Evolutionary conservation across 2,888 invertebrate species (phyloP).

Genomic region (Strigamia maritima): DNA sequence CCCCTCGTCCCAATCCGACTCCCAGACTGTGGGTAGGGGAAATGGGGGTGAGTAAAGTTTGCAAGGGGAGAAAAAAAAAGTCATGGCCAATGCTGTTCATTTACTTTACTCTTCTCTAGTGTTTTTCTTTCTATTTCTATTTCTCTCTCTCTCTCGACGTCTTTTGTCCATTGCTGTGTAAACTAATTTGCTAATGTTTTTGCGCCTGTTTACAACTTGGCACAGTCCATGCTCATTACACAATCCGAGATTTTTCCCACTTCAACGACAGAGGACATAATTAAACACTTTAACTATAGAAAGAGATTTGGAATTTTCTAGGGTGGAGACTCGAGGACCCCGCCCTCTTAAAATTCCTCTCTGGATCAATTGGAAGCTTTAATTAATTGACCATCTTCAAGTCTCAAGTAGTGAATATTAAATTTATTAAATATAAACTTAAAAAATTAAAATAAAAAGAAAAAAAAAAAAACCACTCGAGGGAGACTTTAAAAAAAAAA

Average conservation of each 20-base stretch:
- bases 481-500: neutral
- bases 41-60: neutral
- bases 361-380: neutral
- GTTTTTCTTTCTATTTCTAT: too few relatives aligned
- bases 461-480: neutral
- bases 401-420: neutral
- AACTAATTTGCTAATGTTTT: neutral
- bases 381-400: neutral
- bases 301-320: neutral
- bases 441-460: neutral
- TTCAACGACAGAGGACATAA: neutral
- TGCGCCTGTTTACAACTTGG: neutral
- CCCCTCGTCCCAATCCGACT: neutral
- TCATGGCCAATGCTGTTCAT: neutral
- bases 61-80: neutral
- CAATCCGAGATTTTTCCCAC: neutral
- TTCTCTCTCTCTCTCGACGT: neutral
- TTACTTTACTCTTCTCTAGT: neutral
- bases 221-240: neutral
- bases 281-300: neutral
- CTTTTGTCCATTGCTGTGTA: neutral
- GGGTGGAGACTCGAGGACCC: neutral
- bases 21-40: neutral
- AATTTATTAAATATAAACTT: neutral
- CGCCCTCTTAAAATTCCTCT: neutral